These are phyloP conservation scores for Epinephelus cyanopodus DNA, from an alignment of 2,113 vertebrate species.

Conservation along the genomic window DNA sequence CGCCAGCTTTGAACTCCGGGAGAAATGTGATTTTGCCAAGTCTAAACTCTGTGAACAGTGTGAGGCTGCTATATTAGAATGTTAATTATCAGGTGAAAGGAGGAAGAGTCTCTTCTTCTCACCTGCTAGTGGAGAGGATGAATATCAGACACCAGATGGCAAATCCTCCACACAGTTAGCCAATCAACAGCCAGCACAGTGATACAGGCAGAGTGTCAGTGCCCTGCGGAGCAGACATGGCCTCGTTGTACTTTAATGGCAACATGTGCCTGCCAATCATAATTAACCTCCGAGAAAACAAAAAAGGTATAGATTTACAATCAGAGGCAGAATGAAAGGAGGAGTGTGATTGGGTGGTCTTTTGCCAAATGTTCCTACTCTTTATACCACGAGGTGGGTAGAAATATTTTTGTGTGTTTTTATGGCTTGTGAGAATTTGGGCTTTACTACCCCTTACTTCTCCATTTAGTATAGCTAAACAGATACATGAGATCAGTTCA, in stretches of 20 bases:
- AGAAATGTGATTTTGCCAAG: constrained; percentile 24
- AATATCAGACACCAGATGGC: constrained; percentile 31
- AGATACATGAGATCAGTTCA: not conserved
- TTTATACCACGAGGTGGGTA: not conserved
- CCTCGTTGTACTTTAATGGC: constrained; percentile 12
- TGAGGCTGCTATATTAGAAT: constrained; percentile 24
- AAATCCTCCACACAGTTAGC: constrained; percentile 28
- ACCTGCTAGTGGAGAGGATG: constrained; percentile 17
- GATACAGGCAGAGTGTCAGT: not conserved
- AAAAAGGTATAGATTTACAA: constrained; percentile 10
- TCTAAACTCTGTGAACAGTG: constrained; percentile 10
- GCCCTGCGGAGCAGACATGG: constrained; percentile 1
- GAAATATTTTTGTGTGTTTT: not conserved
- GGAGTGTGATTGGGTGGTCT: not conserved
- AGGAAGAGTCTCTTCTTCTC: constrained; percentile 1
- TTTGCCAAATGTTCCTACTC: too few relatives aligned
- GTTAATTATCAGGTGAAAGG: constrained; percentile 44
- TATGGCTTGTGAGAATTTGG: not conserved
- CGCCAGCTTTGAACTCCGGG: not conserved
- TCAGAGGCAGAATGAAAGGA: constrained; percentile 1
- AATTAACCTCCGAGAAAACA: constrained; percentile 11
- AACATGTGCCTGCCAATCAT: constrained; percentile 27
- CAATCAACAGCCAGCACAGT: constrained; percentile 16
- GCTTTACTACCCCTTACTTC: too few relatives aligned
- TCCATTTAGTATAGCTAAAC: not conserved